Base-by-base conservation (phyloP, 2,888 invertebrate species). In the Graphium colonna region DNA sequence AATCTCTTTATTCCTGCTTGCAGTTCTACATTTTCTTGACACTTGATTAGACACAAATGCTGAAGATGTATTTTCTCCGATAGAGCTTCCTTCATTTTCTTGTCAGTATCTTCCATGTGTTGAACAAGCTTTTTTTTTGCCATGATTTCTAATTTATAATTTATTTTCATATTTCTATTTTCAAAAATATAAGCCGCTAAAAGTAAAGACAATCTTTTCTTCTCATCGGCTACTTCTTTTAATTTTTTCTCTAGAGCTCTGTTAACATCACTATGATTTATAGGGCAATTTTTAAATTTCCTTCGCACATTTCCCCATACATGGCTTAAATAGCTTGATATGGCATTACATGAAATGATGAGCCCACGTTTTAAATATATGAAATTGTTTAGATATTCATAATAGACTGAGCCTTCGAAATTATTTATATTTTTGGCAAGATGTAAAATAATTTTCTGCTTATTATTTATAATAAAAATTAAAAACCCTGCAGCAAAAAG, bases 21-120 rank as follows among this genome's bases (percentile, higher is more conserved):
- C 15, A 88, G 60, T 61, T 75, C 82, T 39, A 65, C 58, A 61
- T 87, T 89, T 69, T 88, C 88, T 66, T 83, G 80, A 21, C 80
- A 73, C 1, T 82, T 78, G 1, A 75, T 61, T 18, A 79, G 58
- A 66, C 85, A 85, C 18, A 85, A 64, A 58, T 86, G 79, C 63
- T 85, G 82, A 54, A 82, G 85, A 61, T 69, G 79, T 1, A 77
- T 62, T 52, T 77, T 83, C 59, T 60, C 72, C 0, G 75, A 71
- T 58, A 75, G 69, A 40, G 75, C 78, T 60, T 82, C 81, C 65
- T 78, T 82, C 2, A 82, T 73, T 62, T 73, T 60, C 57, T 72
- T 78, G 44, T 82, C 73, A 0, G 75, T 72, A 10, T 75, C 71
- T 61, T 82, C 79, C 16, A 82, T 71, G 36, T 80, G 66, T 40